Evolutionary conservation across 2,113 vertebrate genomes (phyloP), one percentile per base, ranked within the genome.

Genomic region (Acrocephalus arundinaceus): DNA sequence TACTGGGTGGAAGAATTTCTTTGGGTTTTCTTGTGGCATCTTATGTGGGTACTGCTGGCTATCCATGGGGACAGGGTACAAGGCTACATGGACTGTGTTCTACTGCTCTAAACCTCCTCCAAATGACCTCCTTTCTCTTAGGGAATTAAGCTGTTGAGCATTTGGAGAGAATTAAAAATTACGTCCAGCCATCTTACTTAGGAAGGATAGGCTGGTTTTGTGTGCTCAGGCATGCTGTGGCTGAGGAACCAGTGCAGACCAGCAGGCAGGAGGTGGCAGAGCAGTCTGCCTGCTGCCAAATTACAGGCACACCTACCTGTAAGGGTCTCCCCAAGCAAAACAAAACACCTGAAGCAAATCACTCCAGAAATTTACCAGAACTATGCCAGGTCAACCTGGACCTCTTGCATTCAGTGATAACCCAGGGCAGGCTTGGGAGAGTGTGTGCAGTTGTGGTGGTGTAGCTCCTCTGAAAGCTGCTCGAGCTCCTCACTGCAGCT

Each of bases 401-500:
- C 15, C 7, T 78, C 66, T 78, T 71, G 31, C 20, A 46, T 22
- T 43, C 9, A 20, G 8, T 20, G 23, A 37, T 54, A 87, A 43
- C 2, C 19, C 37, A 63, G 18, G 9, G 4, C 51, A 81, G 24
- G 7, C 55, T 22, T 71, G 61, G 70, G 57, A 85, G 20, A 37
- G 5, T 5, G 10, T 13, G 6, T 52, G 12, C 13, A 30, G 6
- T 1, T 48, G 30, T 33, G 30, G 13, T 49, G 11, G 14, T 19
- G 30, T 27, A 71, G 23, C 21, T 33, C 24, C 31, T 68, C 25
- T 57, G 18, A 65, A 76, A 39, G 37, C 35, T 43, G 37, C 46
- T 85, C 6, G 3, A 33, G 11, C 13, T 45, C 12, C 57, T 76
- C 27, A 41, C 23, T 3, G 3, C 0, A 0, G 5, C 16, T 83